These are phyloP conservation scores for Pseudorhiza aurosa DNA, from an alignment of 30 jellyfish, hydroid and myxozoan species.

Conservation along the genomic window DNA sequence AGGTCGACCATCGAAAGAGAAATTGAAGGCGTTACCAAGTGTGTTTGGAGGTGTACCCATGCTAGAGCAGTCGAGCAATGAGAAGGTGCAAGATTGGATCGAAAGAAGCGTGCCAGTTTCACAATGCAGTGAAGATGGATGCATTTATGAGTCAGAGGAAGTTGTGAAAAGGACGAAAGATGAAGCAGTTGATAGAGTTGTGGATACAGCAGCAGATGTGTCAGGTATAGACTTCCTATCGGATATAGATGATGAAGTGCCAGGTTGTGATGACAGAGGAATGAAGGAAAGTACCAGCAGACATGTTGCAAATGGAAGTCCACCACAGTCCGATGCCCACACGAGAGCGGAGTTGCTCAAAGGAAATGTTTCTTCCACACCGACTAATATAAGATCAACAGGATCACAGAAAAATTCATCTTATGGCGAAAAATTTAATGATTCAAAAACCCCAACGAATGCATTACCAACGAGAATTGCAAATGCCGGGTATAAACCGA, in stretches of 20 bases:
- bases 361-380: too few species aligned
- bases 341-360: too few species aligned
- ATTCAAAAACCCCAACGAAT: constrained; percentile 32
- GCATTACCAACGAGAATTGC: constrained; percentile 25
- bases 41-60: constrained; percentile 5
- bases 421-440: background rate
- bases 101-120: background rate
- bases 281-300: too few species aligned
- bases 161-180: background rate
- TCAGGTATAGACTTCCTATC: background rate
- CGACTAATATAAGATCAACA: too few species aligned
- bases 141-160: background rate
- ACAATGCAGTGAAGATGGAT: background rate
- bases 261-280: background rate
- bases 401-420: too few species aligned
- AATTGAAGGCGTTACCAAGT: background rate
- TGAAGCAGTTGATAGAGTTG: background rate
- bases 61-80: constrained; percentile 27
- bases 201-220: background rate
- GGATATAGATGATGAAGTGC: background rate
- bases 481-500: constrained; percentile 8
- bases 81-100: constrained; percentile 52
- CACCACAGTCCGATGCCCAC: too few species aligned
- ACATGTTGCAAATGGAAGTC: too few species aligned
- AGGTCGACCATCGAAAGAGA: background rate